phyloP scores from a whole-genome alignment of 2,888 invertebrate species.

The Bursaphelenchus okinawaensis region DNA sequence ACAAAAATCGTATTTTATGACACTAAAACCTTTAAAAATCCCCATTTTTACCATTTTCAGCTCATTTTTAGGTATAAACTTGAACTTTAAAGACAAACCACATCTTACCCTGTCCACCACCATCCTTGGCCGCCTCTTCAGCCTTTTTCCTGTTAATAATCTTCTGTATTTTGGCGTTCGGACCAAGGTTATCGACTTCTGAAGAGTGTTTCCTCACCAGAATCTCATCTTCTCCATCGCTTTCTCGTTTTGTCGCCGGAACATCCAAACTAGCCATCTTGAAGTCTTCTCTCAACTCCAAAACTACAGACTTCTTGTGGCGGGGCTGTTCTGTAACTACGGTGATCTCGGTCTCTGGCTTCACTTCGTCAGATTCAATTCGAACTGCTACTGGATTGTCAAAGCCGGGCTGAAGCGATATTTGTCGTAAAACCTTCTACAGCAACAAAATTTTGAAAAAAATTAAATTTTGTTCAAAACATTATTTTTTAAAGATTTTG shows the following conservation, averaged over 20 bases:
- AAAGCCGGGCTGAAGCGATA: not conserved
- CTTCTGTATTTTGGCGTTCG: not conserved
- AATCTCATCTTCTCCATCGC: not conserved
- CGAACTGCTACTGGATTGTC: not conserved
- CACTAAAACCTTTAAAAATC: too few species aligned
- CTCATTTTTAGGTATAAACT: too few species aligned
- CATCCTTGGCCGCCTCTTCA: not conserved
- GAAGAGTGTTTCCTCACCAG: not conserved
- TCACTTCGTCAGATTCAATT: not conserved
- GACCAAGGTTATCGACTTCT: not conserved
- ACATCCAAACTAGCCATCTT: not conserved
- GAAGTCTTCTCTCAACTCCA: not conserved
- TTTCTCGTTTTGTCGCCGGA: not conserved
- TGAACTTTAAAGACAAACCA: too few species aligned
- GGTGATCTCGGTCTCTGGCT: not conserved
- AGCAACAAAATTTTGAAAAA: too few species aligned
- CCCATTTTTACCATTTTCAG: too few species aligned
- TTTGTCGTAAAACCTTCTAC: not conserved
- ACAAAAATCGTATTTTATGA: too few species aligned
- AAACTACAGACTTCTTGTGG: not conserved
- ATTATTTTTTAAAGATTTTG: too few species aligned
- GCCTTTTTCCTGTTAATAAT: not conserved
- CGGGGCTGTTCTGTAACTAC: not conserved
- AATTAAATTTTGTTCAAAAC: too few species aligned
- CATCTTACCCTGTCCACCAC: too few species aligned